Evolutionary conservation across 2,797 vertebrate species (phyloP), one percentile per base, ranked within the genome.

Genomic region (Coreius guichenoti): DNA sequence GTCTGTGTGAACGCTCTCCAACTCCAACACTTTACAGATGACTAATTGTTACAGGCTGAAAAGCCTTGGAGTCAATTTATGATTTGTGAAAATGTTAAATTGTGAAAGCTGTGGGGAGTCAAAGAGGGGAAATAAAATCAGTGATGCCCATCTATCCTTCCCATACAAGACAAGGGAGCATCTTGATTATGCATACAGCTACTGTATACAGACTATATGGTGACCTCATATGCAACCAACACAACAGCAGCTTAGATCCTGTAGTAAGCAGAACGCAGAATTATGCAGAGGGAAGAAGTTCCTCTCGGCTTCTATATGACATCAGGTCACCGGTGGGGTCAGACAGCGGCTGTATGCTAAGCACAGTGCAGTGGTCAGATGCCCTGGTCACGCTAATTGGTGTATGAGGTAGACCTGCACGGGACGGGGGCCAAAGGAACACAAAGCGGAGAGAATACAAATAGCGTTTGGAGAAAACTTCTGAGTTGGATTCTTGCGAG

Each of bases 1-100:
- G 89, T 90, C 91, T 89, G 88, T 89, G 86, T 93, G 92, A 93
- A 93, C 81, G 90, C 90, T 90, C 79, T 92, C 92, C 90, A 92
- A 90, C 86, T 90, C 82, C 82, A 85, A 90, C 91, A 87, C 86
- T 89, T 89, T 89, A 92, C 88, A 87, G 91, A 91, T 93, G 93
- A 94, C 93, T 93, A 92, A 92, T 89, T 91, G 92, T 91, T 89
- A 89, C 87, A 87, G 89, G 89, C 87, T 79, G 83, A 84, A 68
- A 75, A 80, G 86, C 85, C 82, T 85, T 72, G 16, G 87, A 88
- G 83, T 88, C 51, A 86, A 85, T 88, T 85, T 88, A 86, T 87
- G 86, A 87, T 88, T 84, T 88, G 84, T 47, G 21, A 73, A 74
- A 65, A 85, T 14, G 56, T 23, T 4, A 81, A 86, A 76, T 72